Conservation (phyloP, 2,113 vertebrate species). For the Anhinga rufa region DNA sequence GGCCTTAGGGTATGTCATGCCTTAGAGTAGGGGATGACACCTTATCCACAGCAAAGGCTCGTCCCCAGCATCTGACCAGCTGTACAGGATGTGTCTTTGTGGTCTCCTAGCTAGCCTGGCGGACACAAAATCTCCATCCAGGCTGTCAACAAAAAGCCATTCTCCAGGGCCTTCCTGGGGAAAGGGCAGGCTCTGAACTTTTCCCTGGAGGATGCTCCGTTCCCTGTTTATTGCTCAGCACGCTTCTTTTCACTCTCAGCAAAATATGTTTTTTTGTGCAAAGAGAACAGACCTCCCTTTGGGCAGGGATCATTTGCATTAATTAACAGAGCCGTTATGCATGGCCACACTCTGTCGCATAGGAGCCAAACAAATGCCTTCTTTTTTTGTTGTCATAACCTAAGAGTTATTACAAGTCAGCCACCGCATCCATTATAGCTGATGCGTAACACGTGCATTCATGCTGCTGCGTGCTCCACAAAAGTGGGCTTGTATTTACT, state of each 20-base stretch:
- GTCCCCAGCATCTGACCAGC: not conserved
- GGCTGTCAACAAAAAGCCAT: constrained; percentile 3
- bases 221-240: not conserved
- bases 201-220: constrained; percentile 2
- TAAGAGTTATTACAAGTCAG: constrained; percentile 4
- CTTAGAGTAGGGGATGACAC: not conserved
- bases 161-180: constrained; percentile 31
- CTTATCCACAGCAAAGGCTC: not conserved
- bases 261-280: not conserved
- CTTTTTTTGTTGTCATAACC: not conserved
- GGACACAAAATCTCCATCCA: not conserved
- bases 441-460: not conserved
- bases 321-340: constrained; percentile 54
- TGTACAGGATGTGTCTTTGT: constrained; percentile 6
- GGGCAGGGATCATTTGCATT: constrained; percentile 61
- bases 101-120: not conserved
- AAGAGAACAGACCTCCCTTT: constrained; percentile 53
- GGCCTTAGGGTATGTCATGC: not conserved
- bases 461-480: not conserved
- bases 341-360: constrained; percentile 3
- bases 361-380: constrained; percentile 46
- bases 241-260: not conserved
- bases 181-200: not conserved
- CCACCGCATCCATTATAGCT: not conserved
- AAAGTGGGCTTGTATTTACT: not conserved